phyloP scores from a whole-genome alignment of 2,888 invertebrate genomes.

The Meiosimyza platycephala region DNA sequence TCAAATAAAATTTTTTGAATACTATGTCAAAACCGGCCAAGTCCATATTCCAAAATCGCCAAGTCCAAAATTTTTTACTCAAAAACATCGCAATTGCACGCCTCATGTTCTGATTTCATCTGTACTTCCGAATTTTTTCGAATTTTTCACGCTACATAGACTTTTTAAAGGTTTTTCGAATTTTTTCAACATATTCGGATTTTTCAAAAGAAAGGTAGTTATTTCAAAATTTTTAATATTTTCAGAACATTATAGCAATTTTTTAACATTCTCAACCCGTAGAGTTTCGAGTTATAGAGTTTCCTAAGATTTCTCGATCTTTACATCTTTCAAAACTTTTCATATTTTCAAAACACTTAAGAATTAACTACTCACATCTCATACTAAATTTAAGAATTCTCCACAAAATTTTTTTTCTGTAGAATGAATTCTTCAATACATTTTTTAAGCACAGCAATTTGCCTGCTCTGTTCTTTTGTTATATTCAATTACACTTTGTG shows the following conservation, averaged over 20 bases:
- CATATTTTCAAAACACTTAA: background rate
- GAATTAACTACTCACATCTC: constrained; percentile 11
- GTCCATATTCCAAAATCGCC: too few relatives aligned
- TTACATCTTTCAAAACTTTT: background rate
- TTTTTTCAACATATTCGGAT: too few relatives aligned
- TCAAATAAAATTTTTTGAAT: too few relatives aligned
- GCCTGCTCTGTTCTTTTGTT: background rate
- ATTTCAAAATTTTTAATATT: background rate
- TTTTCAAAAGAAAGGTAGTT: too few relatives aligned
- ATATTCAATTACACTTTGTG: constrained; percentile 29
- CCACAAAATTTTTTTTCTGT: background rate
- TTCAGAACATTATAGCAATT: background rate
- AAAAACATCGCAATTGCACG: too few relatives aligned
- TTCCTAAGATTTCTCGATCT: too few relatives aligned
- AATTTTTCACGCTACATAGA: background rate
- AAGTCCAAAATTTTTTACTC: too few relatives aligned
- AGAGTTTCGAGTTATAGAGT: too few relatives aligned
- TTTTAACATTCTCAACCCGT: too few relatives aligned
- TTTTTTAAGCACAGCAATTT: constrained; percentile 4
- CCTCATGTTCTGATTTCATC: background rate
- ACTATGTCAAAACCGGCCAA: too few relatives aligned
- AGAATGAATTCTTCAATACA: background rate
- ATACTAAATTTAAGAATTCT: too few relatives aligned
- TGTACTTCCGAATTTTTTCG: background rate
- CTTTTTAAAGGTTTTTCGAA: background rate